Percentiles rank a stretch among this genome's conserved stretches.
These are phyloP conservation scores for Drosophila ezoana DNA, from an alignment of 2,888 invertebrate species.

Conservation along the genomic window DNA sequence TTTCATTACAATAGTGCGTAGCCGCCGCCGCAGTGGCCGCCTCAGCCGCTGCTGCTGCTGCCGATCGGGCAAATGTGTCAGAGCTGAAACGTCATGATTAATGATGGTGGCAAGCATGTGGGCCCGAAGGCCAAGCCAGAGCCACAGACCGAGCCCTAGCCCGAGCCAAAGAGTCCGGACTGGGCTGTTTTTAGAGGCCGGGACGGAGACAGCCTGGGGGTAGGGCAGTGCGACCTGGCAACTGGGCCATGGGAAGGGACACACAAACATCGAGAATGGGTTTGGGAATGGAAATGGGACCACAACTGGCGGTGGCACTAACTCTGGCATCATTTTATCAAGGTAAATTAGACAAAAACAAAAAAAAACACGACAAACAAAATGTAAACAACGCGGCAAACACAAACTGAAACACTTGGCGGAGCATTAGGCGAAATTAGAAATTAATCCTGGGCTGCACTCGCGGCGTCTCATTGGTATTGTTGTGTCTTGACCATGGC, in stretches of 20 bases:
- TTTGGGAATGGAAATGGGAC: constrained; percentile 20
- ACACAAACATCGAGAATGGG: constrained; percentile 40
- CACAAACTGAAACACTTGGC: constrained; percentile 60
- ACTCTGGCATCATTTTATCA: constrained; percentile 71
- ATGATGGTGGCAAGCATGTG: constrained; percentile 83
- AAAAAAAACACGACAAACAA: constrained; percentile 53
- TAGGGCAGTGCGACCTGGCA: constrained; percentile 59
- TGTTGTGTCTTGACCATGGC: constrained; percentile 57
- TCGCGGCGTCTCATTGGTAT: constrained; percentile 12
- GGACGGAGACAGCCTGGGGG: constrained; percentile 57
- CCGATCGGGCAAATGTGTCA: constrained; percentile 83
- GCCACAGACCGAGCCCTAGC: constrained; percentile 31
- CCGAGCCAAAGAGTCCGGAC: constrained; percentile 37
- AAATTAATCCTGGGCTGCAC: constrained; percentile 78
- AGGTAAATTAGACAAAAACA: constrained; percentile 80
- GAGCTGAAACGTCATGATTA: constrained; percentile 84
- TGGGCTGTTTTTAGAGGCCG: constrained; percentile 49
- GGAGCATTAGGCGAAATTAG: constrained; percentile 76
- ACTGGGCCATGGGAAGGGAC: constrained; percentile 62
- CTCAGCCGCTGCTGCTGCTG: constrained; percentile 66
- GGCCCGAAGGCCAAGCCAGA: constrained; percentile 67
- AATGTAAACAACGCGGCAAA: constrained; percentile 60
- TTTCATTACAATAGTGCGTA: constrained; percentile 76
- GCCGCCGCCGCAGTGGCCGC: constrained; percentile 34
- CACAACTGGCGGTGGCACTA: constrained; percentile 45